Percentiles rank a stretch among this genome's conserved stretches.
These are phyloP conservation scores for Atlantisia rogersi DNA, from an alignment of 2,113 vertebrate species.

Conservation along the genomic window DNA sequence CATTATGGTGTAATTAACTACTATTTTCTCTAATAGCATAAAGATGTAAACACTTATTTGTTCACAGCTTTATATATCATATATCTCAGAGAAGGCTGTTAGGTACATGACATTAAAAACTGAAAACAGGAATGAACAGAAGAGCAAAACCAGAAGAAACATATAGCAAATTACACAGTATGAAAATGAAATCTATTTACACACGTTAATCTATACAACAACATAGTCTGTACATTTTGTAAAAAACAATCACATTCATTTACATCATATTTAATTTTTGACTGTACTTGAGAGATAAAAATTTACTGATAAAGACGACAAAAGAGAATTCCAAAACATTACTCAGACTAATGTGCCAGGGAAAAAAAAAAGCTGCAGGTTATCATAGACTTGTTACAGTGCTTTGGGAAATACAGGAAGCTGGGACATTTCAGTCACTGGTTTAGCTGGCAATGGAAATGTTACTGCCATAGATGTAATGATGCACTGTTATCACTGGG, in stretches of 20 bases:
- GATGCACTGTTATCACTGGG: background rate
- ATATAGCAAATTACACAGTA: slow-evolving; percentile 3
- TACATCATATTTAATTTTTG: slow-evolving; percentile 38
- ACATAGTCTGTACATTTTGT: slow-evolving; percentile 56
- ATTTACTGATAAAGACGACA: background rate
- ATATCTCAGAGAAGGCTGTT: slow-evolving; percentile 6
- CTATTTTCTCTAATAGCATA: background rate
- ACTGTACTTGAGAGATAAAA: slow-evolving; percentile 13
- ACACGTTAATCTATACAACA: slow-evolving; percentile 50
- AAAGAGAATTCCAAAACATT: background rate
- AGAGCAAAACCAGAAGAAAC: background rate
- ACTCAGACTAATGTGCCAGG: background rate
- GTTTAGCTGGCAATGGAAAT: background rate
- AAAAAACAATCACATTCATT: slow-evolving; percentile 65
- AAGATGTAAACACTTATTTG: slow-evolving; percentile 53
- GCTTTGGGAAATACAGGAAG: background rate
- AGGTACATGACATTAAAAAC: slow-evolving; percentile 20
- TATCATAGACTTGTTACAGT: background rate
- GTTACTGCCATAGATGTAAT: background rate
- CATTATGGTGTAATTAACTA: background rate
- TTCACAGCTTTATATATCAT: slow-evolving; percentile 49
- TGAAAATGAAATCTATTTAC: slow-evolving; percentile 54
- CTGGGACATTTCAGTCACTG: background rate
- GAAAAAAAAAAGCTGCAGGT: background rate
- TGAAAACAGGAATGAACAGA: background rate